Conservation (phyloP, 2,113 vertebrate species). For the Labeo catla region DNA sequence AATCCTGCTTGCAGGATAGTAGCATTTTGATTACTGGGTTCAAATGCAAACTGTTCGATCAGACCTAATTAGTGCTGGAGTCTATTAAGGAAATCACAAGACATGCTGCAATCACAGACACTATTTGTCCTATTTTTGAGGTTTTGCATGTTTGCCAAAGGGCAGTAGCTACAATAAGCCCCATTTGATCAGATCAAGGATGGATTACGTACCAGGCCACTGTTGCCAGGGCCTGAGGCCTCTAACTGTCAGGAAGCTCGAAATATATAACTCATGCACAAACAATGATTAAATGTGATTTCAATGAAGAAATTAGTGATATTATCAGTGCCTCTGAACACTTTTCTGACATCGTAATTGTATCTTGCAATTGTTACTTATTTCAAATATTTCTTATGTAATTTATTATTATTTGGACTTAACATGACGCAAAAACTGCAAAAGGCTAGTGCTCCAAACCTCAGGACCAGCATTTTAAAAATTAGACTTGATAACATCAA, state of each 20-base stretch:
- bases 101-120: neutral
- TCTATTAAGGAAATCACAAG: constrained; percentile 11
- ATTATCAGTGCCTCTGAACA: neutral
- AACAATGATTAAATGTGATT: neutral
- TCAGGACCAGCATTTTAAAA: neutral
- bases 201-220: constrained; percentile 17
- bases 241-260: neutral
- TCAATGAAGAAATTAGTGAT: too few species aligned
- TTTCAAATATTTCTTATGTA: neutral
- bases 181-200: constrained; percentile 25
- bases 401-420: neutral
- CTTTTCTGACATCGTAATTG: neutral
- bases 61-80: neutral
- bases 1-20: neutral
- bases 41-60: neutral
- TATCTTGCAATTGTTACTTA: neutral
- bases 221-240: neutral
- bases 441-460: too few species aligned
- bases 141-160: constrained; percentile 20
- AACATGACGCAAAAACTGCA: neutral
- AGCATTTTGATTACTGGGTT: neutral
- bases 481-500: neutral
- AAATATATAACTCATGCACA: neutral
- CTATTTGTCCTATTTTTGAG: constrained; percentile 19
- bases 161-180: constrained; percentile 5